Conservation (phyloP, 2,113 vertebrate genomes). For the Phaethon lepturus region DNA sequence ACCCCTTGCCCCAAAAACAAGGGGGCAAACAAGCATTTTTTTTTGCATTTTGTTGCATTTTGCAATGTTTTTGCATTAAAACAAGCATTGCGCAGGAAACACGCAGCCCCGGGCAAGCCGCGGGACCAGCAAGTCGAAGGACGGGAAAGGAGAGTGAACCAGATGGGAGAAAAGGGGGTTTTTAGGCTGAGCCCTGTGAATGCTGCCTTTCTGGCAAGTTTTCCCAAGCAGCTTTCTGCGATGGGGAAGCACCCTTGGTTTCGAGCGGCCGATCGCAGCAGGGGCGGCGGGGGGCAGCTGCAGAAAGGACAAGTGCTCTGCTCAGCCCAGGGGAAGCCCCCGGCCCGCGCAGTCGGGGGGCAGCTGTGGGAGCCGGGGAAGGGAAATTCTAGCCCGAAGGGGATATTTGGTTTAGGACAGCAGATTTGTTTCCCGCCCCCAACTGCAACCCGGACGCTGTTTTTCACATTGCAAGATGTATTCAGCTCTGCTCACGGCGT, state of each 20-base stretch:
- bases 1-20: background rate
- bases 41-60: too few relatives aligned
- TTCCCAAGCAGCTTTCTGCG: background rate
- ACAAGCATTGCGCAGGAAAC: background rate
- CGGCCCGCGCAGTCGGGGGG: background rate
- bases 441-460: background rate
- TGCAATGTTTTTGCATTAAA: too few relatives aligned
- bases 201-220: background rate
- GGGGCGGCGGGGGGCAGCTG: background rate
- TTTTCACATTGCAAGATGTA: background rate
- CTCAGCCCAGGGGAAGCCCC: background rate
- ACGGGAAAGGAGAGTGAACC: background rate
- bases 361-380: rapidly evolving
- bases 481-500: background rate
- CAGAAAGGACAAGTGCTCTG: background rate
- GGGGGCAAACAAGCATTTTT: too few relatives aligned
- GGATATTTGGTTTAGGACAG: background rate
- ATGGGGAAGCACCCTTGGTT: background rate
- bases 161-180: background rate
- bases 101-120: background rate
- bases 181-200: background rate
- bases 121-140: background rate
- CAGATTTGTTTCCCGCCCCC: background rate
- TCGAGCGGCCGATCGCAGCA: background rate
- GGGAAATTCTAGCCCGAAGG: background rate